Base-by-base conservation (phyloP, 2,797 vertebrate genomes). In the Cirrhinus molitorella region DNA sequence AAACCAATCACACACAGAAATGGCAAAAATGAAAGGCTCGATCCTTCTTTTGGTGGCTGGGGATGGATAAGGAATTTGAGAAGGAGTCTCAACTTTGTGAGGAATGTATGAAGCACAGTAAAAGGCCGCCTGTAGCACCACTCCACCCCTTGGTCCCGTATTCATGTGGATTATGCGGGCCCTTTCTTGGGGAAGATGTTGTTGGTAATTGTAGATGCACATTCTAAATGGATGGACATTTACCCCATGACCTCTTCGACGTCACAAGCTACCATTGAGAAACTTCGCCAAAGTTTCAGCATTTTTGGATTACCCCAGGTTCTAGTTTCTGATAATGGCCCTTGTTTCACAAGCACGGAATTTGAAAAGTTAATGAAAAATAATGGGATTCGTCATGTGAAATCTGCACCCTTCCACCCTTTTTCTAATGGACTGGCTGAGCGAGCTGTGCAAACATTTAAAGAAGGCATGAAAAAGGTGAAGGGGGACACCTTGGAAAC, bases 1-100 rank as follows among this genome's bases (percentile, higher is more conserved):
- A n/a, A n/a, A 86, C 16, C 77, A 84, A 10, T 76, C 31, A 3
- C 84, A 83, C 1, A 79, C 65, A 9, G 73, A 79, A 0, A 83
- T 83, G 12, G 84, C 79, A 8, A 3, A 21, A 14, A 89, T 90
- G 86, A 90, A 89, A 61, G 21, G 84, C 82, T 8, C 65, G 49
- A 25, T n/a, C 75, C 25, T 84, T 84, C 4, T 28, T 83, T 43
- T 85, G 84, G 84, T 79, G 86, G 79, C 76, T 76, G 0, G 13
- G 61, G 0, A 76, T 87, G 72, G 83, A 87, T 23, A 5, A n/a
- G n/a, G n/a, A n/a, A n/a, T n/a, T n/a, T n/a, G n/a, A n/a, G n/a
- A 57, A 12, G 3, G 63, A 84, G 63, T 70, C 83, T 9, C 17
- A 49, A 4, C 40, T 17, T 25, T 80, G 83, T 49, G 14, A 28